Conservation (phyloP, 2,888 invertebrate genomes). For the Pristionchus fissidentatus region DNA sequence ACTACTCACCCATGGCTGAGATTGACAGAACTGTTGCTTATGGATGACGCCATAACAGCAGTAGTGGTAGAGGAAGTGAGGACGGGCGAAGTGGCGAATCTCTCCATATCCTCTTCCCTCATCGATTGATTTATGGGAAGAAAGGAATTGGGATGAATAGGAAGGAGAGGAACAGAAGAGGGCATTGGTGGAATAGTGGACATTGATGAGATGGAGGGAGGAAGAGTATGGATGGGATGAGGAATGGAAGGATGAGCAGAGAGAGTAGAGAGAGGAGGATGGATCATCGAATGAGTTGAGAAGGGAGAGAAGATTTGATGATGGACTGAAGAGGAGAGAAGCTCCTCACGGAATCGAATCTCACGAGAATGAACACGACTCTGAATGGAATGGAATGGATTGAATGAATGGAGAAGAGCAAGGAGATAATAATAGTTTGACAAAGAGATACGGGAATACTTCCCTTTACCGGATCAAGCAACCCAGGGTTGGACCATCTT, state of each 20-base stretch:
- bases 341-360: conserved; percentile 27
- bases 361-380: conserved; percentile 41
- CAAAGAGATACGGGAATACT: too few relatives aligned
- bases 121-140: background rate
- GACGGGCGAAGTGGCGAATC: background rate
- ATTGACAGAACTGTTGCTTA: conserved; percentile 27
- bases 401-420: too few relatives aligned
- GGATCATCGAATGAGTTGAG: background rate
- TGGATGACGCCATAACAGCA: background rate
- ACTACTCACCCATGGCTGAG: conserved; percentile 30
- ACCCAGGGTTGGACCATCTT: too few relatives aligned
- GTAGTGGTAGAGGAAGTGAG: conserved; percentile 20
- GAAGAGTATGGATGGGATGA: conserved; percentile 11
- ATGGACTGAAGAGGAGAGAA: background rate
- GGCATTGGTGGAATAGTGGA: background rate
- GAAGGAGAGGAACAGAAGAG: background rate
- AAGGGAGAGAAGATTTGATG: background rate
- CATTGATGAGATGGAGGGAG: background rate
- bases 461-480: too few relatives aligned
- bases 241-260: background rate
- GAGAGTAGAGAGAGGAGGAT: background rate
- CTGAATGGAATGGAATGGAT: too few relatives aligned
- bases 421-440: too few relatives aligned
- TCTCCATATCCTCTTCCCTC: conserved; percentile 1
- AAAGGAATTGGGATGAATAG: background rate